Base-by-base conservation (phyloP, 2,888 invertebrate genomes). In the Rugalucina vietnamica region DNA sequence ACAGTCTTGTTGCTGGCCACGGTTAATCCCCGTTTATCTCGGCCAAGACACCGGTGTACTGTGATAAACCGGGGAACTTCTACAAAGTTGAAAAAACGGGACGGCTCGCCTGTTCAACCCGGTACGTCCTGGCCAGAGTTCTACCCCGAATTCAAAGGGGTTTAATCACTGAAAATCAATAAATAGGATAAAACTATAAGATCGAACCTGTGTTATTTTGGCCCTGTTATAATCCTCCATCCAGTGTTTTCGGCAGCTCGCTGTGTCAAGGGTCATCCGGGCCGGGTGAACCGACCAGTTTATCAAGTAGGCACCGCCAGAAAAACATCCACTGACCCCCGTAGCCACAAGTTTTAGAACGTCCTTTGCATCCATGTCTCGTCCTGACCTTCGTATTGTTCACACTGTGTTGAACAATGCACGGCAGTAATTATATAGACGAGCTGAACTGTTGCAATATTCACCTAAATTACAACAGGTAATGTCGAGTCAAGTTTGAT, bases 161-260 rank as follows among this genome's bases (percentile, higher is more conserved):
- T n/a, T n/a, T n/a, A n/a, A n/a, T n/a, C n/a, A n/a, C n/a, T n/a
- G n/a, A n/a, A n/a, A n/a, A n/a, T n/a, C n/a, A n/a, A n/a, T n/a
- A n/a, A n/a, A n/a, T n/a, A n/a, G n/a, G n/a, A n/a, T n/a, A n/a
- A n/a, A n/a, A n/a, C n/a, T n/a, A n/a, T n/a, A n/a, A n/a, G n/a
- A n/a, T n/a, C n/a, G n/a, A n/a, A 88, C 89, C 89, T 88, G 88
- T 49, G 82, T 70, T 32, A 29, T 69, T 37, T 79, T 83, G 10
- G 89, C 89, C 39, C 87, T 81, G 12, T 74, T 21, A 70, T 79
- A 89, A 3, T 60, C 73, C 34, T 81, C 87, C 39, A 74, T 81
- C 89, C 89, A 89, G 34, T 70, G 36, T 50, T 81, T 69, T 50
- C 87, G 54, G 18, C 71, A 54, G 39, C 80, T 77, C 18, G 14